Conservation (phyloP, 2,113 vertebrate species). For the Salminus brasiliensis region DNA sequence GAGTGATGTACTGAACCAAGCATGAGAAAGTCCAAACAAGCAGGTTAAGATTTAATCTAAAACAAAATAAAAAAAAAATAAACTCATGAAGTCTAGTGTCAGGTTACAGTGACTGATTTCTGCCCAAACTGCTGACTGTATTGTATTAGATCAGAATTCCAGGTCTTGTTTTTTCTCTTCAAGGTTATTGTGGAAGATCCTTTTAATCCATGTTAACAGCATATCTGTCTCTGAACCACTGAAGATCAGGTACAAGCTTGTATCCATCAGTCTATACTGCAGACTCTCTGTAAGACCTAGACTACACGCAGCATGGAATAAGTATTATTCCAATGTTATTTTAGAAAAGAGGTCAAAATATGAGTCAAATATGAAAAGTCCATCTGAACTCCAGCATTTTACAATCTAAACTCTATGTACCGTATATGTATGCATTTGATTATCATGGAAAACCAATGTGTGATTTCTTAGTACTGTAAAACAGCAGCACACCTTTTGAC, state of each 20-base stretch:
- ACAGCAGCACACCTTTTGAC: too few relatives aligned
- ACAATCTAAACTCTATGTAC: too few relatives aligned
- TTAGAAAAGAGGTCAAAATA: not conserved
- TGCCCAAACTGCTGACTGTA: not conserved
- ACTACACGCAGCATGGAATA: not conserved
- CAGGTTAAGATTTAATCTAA: constrained; percentile 1
- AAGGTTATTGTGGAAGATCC: not conserved
- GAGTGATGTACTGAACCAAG: not conserved
- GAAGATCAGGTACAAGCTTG: not conserved
- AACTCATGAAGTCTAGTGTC: not conserved
- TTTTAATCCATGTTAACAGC: not conserved
- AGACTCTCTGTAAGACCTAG: not conserved
- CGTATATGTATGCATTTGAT: too few relatives aligned
- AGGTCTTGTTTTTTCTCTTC: not conserved
- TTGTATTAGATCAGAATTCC: not conserved
- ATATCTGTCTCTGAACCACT: not conserved
- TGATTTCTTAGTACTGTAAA: too few relatives aligned
- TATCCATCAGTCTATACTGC: not conserved
- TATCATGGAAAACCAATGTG: too few relatives aligned
- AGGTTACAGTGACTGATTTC: not conserved
- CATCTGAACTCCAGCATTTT: too few relatives aligned
- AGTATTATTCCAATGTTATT: not conserved
- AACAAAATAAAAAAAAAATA: not conserved
- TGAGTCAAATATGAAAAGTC: too few relatives aligned
- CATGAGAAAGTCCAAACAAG: not conserved